Base-by-base conservation (phyloP, 2,888 invertebrate genomes). In the Rhamphomyia laevipes region DNA sequence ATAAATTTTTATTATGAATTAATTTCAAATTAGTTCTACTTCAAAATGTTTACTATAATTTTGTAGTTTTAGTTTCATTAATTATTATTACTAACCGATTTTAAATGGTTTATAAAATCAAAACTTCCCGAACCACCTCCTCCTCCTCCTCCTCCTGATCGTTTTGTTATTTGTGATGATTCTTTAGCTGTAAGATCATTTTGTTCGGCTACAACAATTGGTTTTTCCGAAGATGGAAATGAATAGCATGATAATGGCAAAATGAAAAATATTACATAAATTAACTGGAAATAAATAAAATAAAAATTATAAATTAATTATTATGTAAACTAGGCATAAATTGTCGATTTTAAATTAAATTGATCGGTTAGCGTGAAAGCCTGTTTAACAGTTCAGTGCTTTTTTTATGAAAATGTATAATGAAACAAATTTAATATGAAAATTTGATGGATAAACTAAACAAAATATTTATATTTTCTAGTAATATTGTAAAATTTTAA, bases 21-120 rank as follows among this genome's bases (percentile, higher is more conserved):
- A n/a, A n/a, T n/a, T n/a, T n/a, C n/a, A n/a, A n/a, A n/a, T n/a
- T n/a, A n/a, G n/a, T n/a, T n/a, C n/a, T n/a, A n/a, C n/a, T n/a
- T n/a, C n/a, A n/a, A n/a, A n/a, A 33, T 13, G 33, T 33, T 4
- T 30, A 9, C 10, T 30, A 30, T 30, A 10, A 30, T 9, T 30
- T 30, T n/a, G n/a, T n/a, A n/a, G n/a, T n/a, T n/a, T n/a, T n/a
- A n/a, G 11, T 35, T 35, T 13, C 35, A 35, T 35, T 35, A 35
- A 35, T 35, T n/a, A n/a, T 35, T 10, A 10, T 18, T 45, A 49
- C 31, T 51, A 56, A 58, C 59, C 18, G 67, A 64, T 54, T 67
- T 69, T 2, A 69, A 40, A 52, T 67, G 67, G 30, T 63, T 57
- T 43, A 68, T 61, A 54, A 68, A 64, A 51, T 68, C 68, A 37